phyloP scores from a whole-genome alignment of 1,140 invertebrate genomes.

The Drosophila azteca region DNA sequence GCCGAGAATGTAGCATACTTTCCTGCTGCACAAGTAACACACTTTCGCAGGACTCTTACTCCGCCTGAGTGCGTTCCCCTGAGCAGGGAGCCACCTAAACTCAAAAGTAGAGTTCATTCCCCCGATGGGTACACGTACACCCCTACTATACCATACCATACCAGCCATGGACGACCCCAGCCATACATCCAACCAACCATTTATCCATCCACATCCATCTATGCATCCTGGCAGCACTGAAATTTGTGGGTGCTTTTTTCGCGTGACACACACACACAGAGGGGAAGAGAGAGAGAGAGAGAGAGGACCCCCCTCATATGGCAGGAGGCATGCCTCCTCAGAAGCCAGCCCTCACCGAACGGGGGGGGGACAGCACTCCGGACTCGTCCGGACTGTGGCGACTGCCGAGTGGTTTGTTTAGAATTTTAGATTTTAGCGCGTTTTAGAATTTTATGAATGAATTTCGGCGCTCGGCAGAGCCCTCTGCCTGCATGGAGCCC shows the following conservation, averaged over 20 bases:
- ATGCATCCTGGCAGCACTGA: constrained; percentile 11
- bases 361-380: background rate
- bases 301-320: constrained; percentile 16
- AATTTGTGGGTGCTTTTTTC: constrained; percentile 43
- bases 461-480: constrained; percentile 62
- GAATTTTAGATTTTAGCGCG: constrained; percentile 82
- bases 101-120: background rate
- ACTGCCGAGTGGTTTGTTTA: constrained; percentile 65
- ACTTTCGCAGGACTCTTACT: constrained; percentile 10
- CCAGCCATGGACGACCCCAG: too few species aligned
- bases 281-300: background rate
- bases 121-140: background rate
- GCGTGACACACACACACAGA: constrained; percentile 28
- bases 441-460: constrained; percentile 83
- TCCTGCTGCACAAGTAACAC: constrained; percentile 30
- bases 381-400: constrained; percentile 29
- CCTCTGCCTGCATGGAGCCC: background rate
- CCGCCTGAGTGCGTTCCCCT: background rate
- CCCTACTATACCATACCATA: background rate
- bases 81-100: background rate
- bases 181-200: background rate
- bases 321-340: constrained; percentile 11
- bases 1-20: constrained; percentile 27
- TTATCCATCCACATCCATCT: constrained; percentile 1
- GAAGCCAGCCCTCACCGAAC: constrained; percentile 7